phyloP scores from a whole-genome alignment of 2,888 invertebrate genomes.

The Neoscelio sp. region DNA sequence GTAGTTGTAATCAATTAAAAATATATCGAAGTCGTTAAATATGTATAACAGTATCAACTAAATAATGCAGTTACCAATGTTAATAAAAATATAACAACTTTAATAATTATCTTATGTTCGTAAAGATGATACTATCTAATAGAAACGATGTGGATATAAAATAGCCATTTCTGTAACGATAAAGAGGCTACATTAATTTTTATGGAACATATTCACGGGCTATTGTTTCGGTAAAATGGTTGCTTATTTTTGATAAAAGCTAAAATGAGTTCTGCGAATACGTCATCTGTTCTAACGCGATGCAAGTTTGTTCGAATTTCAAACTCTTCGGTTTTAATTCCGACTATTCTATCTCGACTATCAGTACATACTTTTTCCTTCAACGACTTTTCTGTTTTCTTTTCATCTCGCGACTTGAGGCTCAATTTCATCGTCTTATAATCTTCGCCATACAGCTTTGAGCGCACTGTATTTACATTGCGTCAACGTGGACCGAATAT shows the following conservation, averaged over 20 bases:
- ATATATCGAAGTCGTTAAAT: no score
- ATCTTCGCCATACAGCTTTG: conserved; percentile 58
- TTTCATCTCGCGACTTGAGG: conserved; percentile 60
- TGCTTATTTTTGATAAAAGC: conserved; percentile 16
- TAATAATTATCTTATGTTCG: no score
- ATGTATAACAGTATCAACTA: no score
- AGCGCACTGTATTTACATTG: conserved; percentile 55
- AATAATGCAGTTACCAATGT: no score
- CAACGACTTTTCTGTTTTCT: conserved; percentile 63
- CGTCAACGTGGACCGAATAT: conserved; percentile 49
- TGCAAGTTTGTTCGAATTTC: conserved; percentile 43
- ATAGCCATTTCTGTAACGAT: no score
- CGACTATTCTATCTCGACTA: conserved; percentile 47
- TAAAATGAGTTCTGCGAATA: conserved; percentile 26
- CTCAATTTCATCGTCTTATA: conserved; percentile 67
- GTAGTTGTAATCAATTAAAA: no score
- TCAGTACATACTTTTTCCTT: conserved; percentile 55
- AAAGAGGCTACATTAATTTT: no score
- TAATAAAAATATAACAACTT: no score
- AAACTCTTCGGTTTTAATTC: conserved; percentile 57
- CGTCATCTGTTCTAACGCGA: conserved; percentile 48
- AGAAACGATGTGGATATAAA: no score
- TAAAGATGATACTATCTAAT: no score
- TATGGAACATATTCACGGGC: conserved; percentile 5
- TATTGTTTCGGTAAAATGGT: conserved; percentile 25